Base-by-base conservation (phyloP, 2,888 invertebrate species). In the Scaeva pyrastri region DNA sequence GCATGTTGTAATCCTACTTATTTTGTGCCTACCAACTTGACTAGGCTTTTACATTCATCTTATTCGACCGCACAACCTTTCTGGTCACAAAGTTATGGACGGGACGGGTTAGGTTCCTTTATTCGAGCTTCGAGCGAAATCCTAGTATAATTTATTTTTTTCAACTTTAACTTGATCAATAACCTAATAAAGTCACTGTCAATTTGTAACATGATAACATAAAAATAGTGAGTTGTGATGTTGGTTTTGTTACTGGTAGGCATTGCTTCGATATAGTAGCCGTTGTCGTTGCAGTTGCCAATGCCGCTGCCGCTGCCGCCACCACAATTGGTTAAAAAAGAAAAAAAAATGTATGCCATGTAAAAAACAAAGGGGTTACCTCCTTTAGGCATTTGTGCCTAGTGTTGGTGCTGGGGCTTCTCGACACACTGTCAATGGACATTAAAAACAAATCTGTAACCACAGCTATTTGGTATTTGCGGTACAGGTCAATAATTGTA, bases 121-220 rank as follows among this genome's bases (percentile, higher is more conserved):
- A 50, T 16, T 36, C 76, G 36, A 50, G n/a, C 23, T 68, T 45
- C 31, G 21, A 60, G 41, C 48, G 16, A 23, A 48, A 21, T 31
- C 36, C 48, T 68, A 64, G n/a, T 64, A 39, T 43, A 58, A 52
- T 31, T 52, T 41, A 21, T 45, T 41, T 43, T 72, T 39, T 56
- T 43, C n/a, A n/a, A 14, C 23, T 55, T 48, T 71, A 41, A 55
- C 64, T 56, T 73, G 73, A 82, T 82, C 62, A 62, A 81, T 74
- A 62, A 72, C 71, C 64, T 73, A 86, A 86, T 86, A 56, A 62
- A 86, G 82, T 60, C 71, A 74, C 71, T 71, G 74, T 78, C 83
- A 68, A 78, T 71, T 86, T 78, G 86, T 86, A 78, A 78, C 52
- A 41, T 45, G 73, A 83, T 83, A 83, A 41, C 16, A 55, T 56